Conservation (phyloP, 1,140 invertebrate species). For the Nixonia krombeini region DNA sequence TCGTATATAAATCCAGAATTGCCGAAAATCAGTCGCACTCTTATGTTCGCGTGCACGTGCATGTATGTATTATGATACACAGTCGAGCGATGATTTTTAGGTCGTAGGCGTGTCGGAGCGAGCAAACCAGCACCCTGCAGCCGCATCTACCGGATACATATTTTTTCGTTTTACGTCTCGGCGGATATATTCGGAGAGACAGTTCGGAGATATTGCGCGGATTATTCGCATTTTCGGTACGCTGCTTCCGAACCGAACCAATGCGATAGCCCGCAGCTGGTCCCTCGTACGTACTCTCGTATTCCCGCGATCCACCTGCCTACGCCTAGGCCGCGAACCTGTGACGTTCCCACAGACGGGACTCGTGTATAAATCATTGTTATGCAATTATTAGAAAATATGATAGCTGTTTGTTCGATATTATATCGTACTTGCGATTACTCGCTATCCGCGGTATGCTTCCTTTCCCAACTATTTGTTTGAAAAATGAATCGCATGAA, state of each 20-base stretch:
- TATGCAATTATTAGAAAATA: too few relatives aligned
- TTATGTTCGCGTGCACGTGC: too few relatives aligned
- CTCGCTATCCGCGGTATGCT: too few relatives aligned
- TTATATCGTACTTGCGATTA: too few relatives aligned
- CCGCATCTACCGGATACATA: background rate
- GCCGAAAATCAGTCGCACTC: too few relatives aligned
- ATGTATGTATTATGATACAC: background rate
- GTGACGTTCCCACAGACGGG: too few relatives aligned
- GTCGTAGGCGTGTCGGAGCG: background rate
- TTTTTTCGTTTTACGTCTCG: slow-evolving; percentile 1
- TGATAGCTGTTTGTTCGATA: too few relatives aligned
- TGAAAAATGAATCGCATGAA: too few relatives aligned
- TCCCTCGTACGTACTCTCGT: slow-evolving; percentile 10
- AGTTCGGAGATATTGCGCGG: slow-evolving; percentile 5
- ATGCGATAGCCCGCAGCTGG: background rate
- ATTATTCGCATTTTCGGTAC: slow-evolving; percentile 8
- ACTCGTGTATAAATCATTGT: too few relatives aligned
- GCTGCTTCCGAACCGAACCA: background rate
- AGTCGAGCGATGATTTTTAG: background rate
- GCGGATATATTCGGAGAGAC: slow-evolving; percentile 9
- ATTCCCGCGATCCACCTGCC: slow-evolving; percentile 12
- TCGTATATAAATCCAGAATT: too few relatives aligned
- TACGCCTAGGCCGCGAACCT: slow-evolving; percentile 18
- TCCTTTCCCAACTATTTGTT: too few relatives aligned
- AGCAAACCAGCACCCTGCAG: background rate